Evolutionary conservation across 2,797 vertebrate genomes (phyloP), one percentile per base, ranked within the genome.

Genomic region (Discoglossus pictus): DNA sequence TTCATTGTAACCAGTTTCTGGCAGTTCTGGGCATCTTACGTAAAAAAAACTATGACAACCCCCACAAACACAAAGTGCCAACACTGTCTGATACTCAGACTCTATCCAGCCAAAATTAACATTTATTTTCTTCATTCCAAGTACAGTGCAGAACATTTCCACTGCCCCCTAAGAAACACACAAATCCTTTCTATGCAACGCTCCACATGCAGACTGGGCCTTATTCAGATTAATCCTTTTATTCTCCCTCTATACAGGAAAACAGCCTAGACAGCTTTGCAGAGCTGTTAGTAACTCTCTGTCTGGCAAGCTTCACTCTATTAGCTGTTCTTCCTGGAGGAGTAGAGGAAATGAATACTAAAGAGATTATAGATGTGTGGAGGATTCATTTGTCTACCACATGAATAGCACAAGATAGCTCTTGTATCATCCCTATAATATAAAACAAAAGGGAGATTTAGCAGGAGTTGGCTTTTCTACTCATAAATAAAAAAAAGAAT

Each of bases 1-100:
- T 85, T 93, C 92, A 97, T 97, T 98, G 94, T 94, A 98, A 98
- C 96, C 92, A 90, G 95, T 96, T 96, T 93, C 89, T 97, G 87
- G 96, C 91, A 92, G 95, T 95, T 97, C 93, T 90, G 91, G 92
- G 94, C 94, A 94, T 88, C 92, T 89, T 88, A 90, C 92, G 92
- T 92, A 95, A 8, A 93, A n/a, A 89, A 93, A 89, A 87, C 89
- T 89, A 90, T 90, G 88, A 88, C 88, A 90, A 92, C 92, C 86
- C 87, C 84, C 8, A 8, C 27, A 4, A 4, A 8, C 27, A 8
- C 27, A 4, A 31, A 4, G 4, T 31, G 27, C 27, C 27, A 31
- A 31, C 27, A 31, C n/a, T n/a, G n/a, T n/a, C n/a, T n/a, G n/a
- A n/a, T n/a, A n/a, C n/a, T n/a, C n/a, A n/a, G n/a, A n/a, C n/a